phyloP scores from a whole-genome alignment of 92 coral and sea anemone genomes.

The Diadumene lineata region DNA sequence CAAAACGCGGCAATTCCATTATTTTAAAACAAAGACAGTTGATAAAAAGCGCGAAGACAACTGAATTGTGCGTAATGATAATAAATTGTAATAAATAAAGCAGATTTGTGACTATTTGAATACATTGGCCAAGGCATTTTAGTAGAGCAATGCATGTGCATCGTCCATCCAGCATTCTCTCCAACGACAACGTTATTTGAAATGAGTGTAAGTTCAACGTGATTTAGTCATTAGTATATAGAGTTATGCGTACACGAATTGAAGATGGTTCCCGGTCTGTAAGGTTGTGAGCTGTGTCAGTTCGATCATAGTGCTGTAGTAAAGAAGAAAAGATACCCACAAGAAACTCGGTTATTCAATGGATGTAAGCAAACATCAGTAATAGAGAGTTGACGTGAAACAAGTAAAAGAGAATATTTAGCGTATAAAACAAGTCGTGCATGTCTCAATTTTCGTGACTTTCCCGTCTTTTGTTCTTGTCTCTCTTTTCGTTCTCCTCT shows the following conservation, averaged over 20 bases:
- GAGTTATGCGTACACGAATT: conserved; percentile 15
- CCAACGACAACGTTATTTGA: too few species aligned
- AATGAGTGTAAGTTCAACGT: too few species aligned
- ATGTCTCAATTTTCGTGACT: not conserved
- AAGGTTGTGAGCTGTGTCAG: conserved; percentile 18
- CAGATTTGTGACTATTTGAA: too few species aligned
- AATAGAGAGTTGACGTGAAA: not conserved
- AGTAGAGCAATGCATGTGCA: too few species aligned
- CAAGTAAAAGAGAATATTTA: not conserved
- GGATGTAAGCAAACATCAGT: not conserved
- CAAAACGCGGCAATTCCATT: too few species aligned
- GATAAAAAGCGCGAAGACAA: too few species aligned
- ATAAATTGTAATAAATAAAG: too few species aligned
- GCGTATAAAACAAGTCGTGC: not conserved
- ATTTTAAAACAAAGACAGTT: too few species aligned
- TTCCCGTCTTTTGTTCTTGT: not conserved
- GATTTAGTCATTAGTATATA: too few species aligned
- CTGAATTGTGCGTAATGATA: too few species aligned
- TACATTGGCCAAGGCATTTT: too few species aligned
- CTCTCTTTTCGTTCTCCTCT: not conserved
- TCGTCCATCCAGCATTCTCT: too few species aligned
- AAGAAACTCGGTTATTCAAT: not conserved
- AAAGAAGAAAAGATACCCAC: conserved; percentile 29
- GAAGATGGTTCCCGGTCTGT: conserved; percentile 17
- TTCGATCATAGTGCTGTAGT: conserved; percentile 34